phyloP scores from a whole-genome alignment of 2,113 vertebrate genomes.

The Hucho hucho region DNA sequence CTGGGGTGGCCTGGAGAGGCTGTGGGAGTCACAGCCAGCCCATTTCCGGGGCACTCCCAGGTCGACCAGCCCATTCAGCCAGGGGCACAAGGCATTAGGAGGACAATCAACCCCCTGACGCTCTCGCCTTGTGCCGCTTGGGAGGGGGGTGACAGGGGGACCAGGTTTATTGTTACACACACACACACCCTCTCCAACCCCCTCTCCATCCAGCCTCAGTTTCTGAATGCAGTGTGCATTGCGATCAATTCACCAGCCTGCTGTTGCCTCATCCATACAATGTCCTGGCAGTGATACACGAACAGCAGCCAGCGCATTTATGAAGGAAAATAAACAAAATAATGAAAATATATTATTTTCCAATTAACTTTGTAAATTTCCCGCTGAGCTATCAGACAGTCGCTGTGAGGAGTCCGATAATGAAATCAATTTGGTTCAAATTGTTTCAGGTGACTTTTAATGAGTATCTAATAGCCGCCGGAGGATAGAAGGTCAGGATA shows the following conservation, averaged over 20 bases:
- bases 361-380: conserved; percentile 76
- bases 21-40: conserved; percentile 40
- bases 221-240: background rate
- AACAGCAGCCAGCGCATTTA: conserved; percentile 14
- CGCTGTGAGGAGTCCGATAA: conserved; percentile 67
- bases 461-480: conserved; percentile 74
- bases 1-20: conserved; percentile 54
- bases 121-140: conserved; percentile 23
- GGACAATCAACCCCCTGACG: conserved; percentile 64
- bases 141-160: background rate
- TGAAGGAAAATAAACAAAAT: conserved; percentile 17
- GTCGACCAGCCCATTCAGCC: conserved; percentile 57
- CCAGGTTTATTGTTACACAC: background rate
- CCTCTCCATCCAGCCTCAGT: background rate
- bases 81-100: conserved; percentile 59
- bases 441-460: conserved; percentile 80
- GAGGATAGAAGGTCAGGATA: conserved; percentile 73
- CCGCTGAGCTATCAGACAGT: conserved; percentile 68
- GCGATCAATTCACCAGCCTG: conserved; percentile 14
- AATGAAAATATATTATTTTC: conserved; percentile 71
- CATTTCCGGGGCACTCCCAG: conserved; percentile 56
- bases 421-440: conserved; percentile 78
- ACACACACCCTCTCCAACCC: background rate
- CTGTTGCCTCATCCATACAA: conserved; percentile 20
- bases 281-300: background rate